A percentile compares a stretch with the other conserved stretches of the same genome.
phyloP scores from a whole-genome alignment of 1,140 invertebrate species.

The Homarus americanus region DNA sequence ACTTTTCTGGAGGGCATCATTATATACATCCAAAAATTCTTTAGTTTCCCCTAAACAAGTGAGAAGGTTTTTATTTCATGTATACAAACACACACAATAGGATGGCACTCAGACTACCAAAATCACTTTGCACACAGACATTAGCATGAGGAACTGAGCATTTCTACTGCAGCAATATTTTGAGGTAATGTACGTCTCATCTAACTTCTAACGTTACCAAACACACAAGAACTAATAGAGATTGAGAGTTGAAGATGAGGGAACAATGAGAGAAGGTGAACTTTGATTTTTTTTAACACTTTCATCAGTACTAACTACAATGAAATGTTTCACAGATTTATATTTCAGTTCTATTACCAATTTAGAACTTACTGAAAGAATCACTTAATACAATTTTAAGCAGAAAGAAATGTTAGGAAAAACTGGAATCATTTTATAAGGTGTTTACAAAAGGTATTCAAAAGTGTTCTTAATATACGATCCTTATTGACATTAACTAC shows the following conservation, averaged over 20 bases:
- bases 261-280: slow-evolving; percentile 25
- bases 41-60: slow-evolving; percentile 58
- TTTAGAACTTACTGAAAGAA: neutral
- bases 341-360: slow-evolving; percentile 29
- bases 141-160: slow-evolving; percentile 60
- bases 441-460: slow-evolving; percentile 34
- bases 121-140: slow-evolving; percentile 55
- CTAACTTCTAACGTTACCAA: slow-evolving; percentile 47
- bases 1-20: slow-evolving; percentile 67
- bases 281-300: slow-evolving; percentile 36
- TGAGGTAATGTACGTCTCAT: slow-evolving; percentile 52
- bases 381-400: neutral
- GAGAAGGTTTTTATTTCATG: slow-evolving; percentile 63
- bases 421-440: slow-evolving; percentile 19
- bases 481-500: slow-evolving; percentile 51
- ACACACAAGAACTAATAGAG: slow-evolving; percentile 43
- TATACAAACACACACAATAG: slow-evolving; percentile 58
- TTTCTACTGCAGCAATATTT: slow-evolving; percentile 59
- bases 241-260: slow-evolving; percentile 20
- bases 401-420: slow-evolving; percentile 5
- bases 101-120: slow-evolving; percentile 56
- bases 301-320: slow-evolving; percentile 25
- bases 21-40: slow-evolving; percentile 65
- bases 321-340: slow-evolving; percentile 10
- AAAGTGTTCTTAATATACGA: slow-evolving; percentile 30